phyloP scores from a whole-genome alignment of 2,113 vertebrate genomes.

The Astur gentilis region DNA sequence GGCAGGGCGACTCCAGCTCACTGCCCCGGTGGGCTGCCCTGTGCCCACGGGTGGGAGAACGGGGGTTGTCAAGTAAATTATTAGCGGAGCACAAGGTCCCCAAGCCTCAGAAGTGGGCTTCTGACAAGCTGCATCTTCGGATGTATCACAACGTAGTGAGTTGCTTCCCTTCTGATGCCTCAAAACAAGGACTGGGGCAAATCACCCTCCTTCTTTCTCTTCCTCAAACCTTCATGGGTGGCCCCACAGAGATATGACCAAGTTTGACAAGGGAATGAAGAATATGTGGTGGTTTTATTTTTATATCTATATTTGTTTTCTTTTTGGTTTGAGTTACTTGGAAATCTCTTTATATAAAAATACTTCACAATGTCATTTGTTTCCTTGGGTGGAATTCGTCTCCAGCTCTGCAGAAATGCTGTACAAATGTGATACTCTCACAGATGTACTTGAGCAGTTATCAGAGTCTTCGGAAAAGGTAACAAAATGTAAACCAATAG shows the following conservation, averaged over 20 bases:
- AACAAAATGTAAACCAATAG: background rate
- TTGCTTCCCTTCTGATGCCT: background rate
- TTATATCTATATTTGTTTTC: background rate
- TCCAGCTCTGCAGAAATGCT: background rate
- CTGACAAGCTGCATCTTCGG: background rate
- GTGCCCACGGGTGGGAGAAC: background rate
- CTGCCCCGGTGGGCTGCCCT: accelerated
- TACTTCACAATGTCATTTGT: background rate
- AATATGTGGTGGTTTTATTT: background rate
- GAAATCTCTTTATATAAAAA: background rate
- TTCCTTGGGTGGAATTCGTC: background rate
- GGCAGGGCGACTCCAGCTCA: background rate
- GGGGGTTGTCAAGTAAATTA: background rate
- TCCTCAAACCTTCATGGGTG: background rate
- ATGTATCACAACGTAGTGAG: background rate
- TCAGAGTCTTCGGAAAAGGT: background rate
- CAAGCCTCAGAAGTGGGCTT: background rate
- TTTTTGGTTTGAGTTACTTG: background rate
- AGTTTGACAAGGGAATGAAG: background rate
- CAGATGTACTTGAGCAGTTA: background rate
- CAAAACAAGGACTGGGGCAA: background rate
- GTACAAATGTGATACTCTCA: background rate
- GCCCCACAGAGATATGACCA: background rate
- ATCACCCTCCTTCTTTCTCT: background rate
- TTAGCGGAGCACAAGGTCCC: background rate